phyloP scores from a whole-genome alignment of 1,140 invertebrate genomes.

The Bemisia tabaci region DNA sequence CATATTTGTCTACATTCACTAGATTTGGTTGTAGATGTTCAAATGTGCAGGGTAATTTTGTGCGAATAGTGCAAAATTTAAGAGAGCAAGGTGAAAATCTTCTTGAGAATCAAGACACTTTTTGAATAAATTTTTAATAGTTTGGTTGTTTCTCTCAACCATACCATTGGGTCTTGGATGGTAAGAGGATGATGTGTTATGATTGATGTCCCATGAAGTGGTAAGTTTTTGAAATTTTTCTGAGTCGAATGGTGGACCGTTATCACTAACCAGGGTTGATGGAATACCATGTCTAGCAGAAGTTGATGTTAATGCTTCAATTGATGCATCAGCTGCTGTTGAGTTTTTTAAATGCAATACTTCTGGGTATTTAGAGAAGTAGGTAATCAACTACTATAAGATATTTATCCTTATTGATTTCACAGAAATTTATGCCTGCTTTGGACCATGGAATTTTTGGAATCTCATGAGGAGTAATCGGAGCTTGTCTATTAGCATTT shows the following conservation, averaged over 20 bases:
- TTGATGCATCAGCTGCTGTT: constrained; percentile 12
- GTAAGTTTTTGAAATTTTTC: constrained; percentile 30
- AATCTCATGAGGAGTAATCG: no score
- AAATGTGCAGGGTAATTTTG: no score
- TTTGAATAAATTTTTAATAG: constrained; percentile 27
- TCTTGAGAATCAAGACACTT: constrained; percentile 17
- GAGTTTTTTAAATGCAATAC: constrained; percentile 12
- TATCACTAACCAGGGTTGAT: constrained; percentile 26
- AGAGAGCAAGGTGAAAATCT: constrained; percentile 10
- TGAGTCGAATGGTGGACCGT: no score
- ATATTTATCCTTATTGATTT: no score
- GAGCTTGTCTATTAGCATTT: no score
- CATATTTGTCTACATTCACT: no score
- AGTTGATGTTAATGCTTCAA: constrained; percentile 19
- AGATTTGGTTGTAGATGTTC: no score
- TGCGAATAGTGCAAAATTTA: no score
- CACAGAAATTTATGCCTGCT: no score
- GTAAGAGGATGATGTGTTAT: constrained; percentile 27
- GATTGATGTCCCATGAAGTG: constrained; percentile 28
- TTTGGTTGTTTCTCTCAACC: constrained; percentile 28
- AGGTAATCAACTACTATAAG: no score
- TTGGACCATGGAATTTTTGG: no score
- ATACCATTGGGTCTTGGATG: constrained; percentile 30
- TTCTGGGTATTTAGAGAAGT: constrained; percentile 27
- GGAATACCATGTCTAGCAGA: constrained; percentile 28